Conservation (phyloP, 2,113 vertebrate species). For the Anarhynchus alexandrinus region DNA sequence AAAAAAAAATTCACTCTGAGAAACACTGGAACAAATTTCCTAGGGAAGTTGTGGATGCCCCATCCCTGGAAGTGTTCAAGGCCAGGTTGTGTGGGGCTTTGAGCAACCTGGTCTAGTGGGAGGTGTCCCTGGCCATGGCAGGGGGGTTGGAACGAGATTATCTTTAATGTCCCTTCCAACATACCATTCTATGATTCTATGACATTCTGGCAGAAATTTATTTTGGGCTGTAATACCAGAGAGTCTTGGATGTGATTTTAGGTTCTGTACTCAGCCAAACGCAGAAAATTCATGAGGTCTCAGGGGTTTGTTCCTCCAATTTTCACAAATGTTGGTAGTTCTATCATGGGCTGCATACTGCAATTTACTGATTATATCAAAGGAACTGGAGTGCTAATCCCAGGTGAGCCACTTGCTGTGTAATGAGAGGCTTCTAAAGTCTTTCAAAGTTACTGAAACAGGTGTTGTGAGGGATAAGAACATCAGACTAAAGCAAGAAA, state of each 20-base stretch:
- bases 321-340: constrained; percentile 1
- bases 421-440: constrained; percentile 25
- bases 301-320: not conserved
- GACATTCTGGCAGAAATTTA: not conserved
- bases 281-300: not conserved
- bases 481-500: not conserved
- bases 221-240: not conserved
- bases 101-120: no score
- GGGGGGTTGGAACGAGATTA: no score
- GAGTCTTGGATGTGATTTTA: constrained; percentile 16
- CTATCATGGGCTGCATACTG: not conserved
- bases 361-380: constrained; percentile 43
- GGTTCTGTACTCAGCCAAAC: not conserved
- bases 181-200: no score
- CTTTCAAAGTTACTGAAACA: constrained; percentile 44
- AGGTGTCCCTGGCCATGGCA: no score
- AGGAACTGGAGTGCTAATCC: constrained; percentile 35
- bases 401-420: not conserved
- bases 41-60: no score
- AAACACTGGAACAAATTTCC: no score
- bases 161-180: no score
- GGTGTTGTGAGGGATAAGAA: constrained; percentile 51
- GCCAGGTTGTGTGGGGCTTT: no score
- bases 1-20: no score
- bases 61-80: no score